A percentile compares a stretch with the other conserved stretches of the same genome.
These are phyloP conservation scores for Caenorhabditis imperialis DNA, from an alignment of 2,888 invertebrate species.

Conservation along the genomic window DNA sequence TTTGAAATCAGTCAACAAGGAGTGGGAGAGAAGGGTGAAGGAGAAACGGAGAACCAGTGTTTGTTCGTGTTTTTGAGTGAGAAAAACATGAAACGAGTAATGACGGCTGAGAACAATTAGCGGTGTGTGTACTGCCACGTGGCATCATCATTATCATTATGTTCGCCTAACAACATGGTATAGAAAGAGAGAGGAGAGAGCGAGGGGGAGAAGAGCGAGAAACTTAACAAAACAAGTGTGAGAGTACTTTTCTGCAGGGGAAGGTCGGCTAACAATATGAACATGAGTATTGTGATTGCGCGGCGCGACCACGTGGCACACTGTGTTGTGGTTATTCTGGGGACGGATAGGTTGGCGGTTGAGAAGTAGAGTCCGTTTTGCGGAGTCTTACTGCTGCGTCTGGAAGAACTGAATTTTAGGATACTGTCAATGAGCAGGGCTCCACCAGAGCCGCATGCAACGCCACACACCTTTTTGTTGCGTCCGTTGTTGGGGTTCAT, in stretches of 20 bases:
- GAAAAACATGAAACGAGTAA: conserved; percentile 21
- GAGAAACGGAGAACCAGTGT: conserved; percentile 18
- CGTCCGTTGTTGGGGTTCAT: conserved; percentile 45
- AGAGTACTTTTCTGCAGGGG: background rate
- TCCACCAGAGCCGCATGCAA: conserved; percentile 2
- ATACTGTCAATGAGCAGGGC: conserved; percentile 1
- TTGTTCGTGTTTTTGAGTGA: conserved; percentile 12
- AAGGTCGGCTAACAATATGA: conserved; percentile 49
- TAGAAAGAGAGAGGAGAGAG: background rate
- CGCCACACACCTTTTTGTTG: conserved; percentile 39
- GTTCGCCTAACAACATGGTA: conserved; percentile 47
- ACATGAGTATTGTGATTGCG: conserved; percentile 46
- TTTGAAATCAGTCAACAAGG: background rate
- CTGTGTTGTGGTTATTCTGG: conserved; percentile 15
- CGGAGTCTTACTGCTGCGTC: conserved; percentile 22
- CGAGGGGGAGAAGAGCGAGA: background rate
- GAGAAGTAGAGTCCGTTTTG: background rate
- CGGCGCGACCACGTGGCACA: conserved; percentile 24
- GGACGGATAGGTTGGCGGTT: background rate
- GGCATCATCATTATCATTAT: conserved; percentile 10
- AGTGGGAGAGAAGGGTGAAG: conserved; percentile 9
- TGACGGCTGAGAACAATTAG: background rate
- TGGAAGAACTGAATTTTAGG: conserved; percentile 42
- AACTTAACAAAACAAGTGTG: conserved; percentile 7
- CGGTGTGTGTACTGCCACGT: background rate